These are phyloP conservation scores for Sinosuthora webbiana DNA, from an alignment of 2,113 vertebrate genomes.

Conservation along the genomic window DNA sequence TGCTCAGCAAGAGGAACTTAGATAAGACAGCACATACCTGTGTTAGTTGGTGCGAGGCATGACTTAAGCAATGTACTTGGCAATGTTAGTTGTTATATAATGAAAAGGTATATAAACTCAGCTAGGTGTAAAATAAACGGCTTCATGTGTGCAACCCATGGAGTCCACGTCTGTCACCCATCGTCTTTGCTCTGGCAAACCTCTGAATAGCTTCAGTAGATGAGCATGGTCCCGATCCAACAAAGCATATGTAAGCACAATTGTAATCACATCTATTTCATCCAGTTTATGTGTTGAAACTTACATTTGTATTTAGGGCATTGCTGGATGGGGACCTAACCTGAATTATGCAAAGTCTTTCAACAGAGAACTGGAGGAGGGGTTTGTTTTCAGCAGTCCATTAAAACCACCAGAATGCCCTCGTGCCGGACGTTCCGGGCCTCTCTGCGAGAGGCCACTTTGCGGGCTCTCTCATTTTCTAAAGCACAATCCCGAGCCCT, in stretches of 20 bases:
- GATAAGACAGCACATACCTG: too few species aligned
- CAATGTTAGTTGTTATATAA: too few species aligned
- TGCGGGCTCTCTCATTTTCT: rapidly evolving
- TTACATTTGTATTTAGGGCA: not conserved
- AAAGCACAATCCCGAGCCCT: not conserved
- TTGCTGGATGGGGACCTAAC: not conserved
- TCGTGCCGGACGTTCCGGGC: not conserved
- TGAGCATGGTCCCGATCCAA: not conserved
- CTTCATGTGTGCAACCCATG: too few species aligned
- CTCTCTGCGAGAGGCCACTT: not conserved
- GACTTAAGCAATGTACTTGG: too few species aligned
- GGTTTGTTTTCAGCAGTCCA: not conserved
- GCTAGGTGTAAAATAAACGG: too few species aligned
- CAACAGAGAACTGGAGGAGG: not conserved
- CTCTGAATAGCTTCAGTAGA: not conserved
- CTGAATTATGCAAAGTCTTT: not conserved
- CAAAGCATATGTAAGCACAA: not conserved
- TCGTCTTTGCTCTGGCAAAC: not conserved
- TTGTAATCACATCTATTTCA: not conserved
- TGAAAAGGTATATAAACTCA: too few species aligned
- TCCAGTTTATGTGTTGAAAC: not conserved
- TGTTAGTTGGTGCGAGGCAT: too few species aligned
- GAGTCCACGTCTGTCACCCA: too few species aligned
- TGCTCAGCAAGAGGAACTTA: too few species aligned
- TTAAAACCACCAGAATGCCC: not conserved